Conservation (phyloP, 2,113 vertebrate genomes). For the Micronisus gabar region DNA sequence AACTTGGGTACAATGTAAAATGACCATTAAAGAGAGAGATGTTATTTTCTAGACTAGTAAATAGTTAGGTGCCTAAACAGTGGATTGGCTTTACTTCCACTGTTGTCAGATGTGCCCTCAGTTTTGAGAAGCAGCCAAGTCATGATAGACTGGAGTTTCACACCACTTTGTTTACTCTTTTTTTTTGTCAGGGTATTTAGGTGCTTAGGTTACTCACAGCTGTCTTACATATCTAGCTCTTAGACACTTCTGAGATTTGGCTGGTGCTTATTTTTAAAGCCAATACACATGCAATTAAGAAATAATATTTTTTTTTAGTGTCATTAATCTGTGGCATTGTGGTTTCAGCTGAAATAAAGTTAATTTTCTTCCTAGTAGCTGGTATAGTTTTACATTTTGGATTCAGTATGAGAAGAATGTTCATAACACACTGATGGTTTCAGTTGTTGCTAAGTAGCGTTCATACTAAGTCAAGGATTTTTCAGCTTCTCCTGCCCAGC, state of each 20-base stretch:
- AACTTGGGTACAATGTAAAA: background rate
- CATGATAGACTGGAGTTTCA: background rate
- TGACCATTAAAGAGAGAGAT: background rate
- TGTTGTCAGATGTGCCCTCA: background rate
- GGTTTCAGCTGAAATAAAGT: too few species aligned
- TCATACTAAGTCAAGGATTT: too few species aligned
- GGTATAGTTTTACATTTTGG: too few species aligned
- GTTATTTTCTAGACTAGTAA: background rate
- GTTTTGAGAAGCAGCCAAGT: background rate
- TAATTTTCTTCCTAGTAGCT: too few species aligned
- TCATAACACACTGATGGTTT: too few species aligned
- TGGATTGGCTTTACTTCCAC: background rate
- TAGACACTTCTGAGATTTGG: background rate
- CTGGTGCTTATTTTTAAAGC: background rate
- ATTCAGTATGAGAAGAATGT: too few species aligned
- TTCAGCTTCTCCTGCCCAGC: too few species aligned
- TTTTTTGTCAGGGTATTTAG: background rate
- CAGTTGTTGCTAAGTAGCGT: too few species aligned
- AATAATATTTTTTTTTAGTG: background rate
- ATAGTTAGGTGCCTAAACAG: background rate
- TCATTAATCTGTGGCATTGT: background rate
- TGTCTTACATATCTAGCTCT: background rate
- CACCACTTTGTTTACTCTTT: background rate
- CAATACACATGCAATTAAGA: background rate
- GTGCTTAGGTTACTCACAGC: background rate